Percentiles rank a stretch among this genome's conserved stretches.
Evolutionary conservation across 2,888 invertebrate genomes (phyloP).

Genomic region (Erebia epiphron): DNA sequence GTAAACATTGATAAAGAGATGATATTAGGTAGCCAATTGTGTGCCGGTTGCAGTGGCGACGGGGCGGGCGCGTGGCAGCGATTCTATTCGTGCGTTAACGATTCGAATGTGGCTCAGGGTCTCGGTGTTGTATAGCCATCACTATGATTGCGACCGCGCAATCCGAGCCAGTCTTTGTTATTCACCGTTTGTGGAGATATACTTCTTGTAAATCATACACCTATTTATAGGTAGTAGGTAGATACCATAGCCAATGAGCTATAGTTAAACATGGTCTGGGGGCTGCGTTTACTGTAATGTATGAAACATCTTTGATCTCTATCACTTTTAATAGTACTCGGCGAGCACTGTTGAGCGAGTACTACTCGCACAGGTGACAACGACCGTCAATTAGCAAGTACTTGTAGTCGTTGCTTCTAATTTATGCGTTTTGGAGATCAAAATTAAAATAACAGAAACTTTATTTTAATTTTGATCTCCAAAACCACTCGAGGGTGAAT

Average conservation of each 20-base stretch:
- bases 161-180: constrained; percentile 52
- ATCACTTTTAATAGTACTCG: too few relatives aligned
- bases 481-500: too few relatives aligned
- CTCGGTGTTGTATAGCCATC: constrained; percentile 52
- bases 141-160: constrained; percentile 48
- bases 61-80: constrained; percentile 12
- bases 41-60: background rate
- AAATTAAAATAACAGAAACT: too few relatives aligned
- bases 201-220: constrained; percentile 37
- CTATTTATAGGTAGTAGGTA: background rate
- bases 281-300: too few relatives aligned
- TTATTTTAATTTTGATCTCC: too few relatives aligned
- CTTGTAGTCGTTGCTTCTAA: too few relatives aligned
- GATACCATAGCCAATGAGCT: constrained; percentile 1
- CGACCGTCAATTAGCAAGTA: too few relatives aligned
- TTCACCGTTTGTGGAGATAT: constrained; percentile 41
- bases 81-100: constrained; percentile 42
- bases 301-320: too few relatives aligned
- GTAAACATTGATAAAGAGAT: background rate
- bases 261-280: too few relatives aligned
- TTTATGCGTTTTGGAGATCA: too few relatives aligned
- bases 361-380: too few relatives aligned
- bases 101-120: constrained; percentile 61
- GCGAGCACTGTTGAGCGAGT: too few relatives aligned
- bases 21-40: constrained; percentile 4